phyloP scores from a whole-genome alignment of 53 echinoderm and acorn worm species.

The Stichopus horrens region DNA sequence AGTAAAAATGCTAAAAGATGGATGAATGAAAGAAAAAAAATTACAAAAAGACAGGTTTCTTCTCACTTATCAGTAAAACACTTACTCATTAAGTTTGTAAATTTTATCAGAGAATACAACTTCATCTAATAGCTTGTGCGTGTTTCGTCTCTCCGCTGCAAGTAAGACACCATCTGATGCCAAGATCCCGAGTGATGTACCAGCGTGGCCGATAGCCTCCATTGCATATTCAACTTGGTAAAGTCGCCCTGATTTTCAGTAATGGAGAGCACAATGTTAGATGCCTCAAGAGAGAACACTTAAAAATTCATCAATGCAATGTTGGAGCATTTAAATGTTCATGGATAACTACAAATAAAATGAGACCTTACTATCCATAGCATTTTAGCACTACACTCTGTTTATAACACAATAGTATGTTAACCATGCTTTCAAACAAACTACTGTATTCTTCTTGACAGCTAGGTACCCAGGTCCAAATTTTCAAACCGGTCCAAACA shows the following conservation, averaged over 20 bases:
- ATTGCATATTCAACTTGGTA: constrained; percentile 99
- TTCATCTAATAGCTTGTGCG: constrained; percentile 96
- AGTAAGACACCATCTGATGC: constrained; percentile 94
- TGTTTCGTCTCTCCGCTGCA: constrained; percentile 97
- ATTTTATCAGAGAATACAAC: constrained; percentile 99
- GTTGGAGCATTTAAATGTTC: too few relatives aligned
- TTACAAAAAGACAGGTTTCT: not conserved
- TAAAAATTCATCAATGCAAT: too few relatives aligned
- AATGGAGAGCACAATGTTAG: too few relatives aligned
- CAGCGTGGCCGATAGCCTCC: constrained; percentile 99
- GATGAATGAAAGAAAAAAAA: not conserved
- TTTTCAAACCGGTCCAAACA: too few relatives aligned
- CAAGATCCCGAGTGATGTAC: constrained; percentile 92
- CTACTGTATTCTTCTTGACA: too few relatives aligned
- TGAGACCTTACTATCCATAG: too few relatives aligned
- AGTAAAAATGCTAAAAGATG: not conserved
- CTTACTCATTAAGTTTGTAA: constrained; percentile 96
- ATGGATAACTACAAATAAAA: too few relatives aligned
- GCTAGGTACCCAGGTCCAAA: too few relatives aligned
- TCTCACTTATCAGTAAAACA: not conserved
- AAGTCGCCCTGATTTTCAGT: constrained; percentile 69
- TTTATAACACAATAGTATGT: too few relatives aligned
- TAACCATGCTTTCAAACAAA: too few relatives aligned
- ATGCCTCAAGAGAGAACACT: too few relatives aligned
- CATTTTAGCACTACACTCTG: too few relatives aligned